Evolutionary conservation across 2,797 vertebrate genomes (phyloP).

Genomic region (Onychomys arenicola): DNA sequence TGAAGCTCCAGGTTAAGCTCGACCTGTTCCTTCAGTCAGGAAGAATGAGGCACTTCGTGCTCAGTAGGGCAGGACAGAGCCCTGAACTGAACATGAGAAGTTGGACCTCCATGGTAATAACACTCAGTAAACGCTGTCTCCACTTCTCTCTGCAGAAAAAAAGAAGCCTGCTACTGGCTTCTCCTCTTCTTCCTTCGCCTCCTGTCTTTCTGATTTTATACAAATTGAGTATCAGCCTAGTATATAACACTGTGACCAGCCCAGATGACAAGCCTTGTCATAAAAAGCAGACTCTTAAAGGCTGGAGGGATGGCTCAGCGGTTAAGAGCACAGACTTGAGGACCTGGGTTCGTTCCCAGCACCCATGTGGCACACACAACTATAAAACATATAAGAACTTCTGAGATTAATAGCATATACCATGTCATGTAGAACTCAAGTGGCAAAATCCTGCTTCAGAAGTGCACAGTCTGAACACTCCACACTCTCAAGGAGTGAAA

Average conservation of each 20-base stretch:
- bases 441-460: slow-evolving; percentile 24
- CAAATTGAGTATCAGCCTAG: neutral
- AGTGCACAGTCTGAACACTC: neutral
- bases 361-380: too few relatives aligned
- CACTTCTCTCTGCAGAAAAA: neutral
- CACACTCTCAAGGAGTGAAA: neutral
- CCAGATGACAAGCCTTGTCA: neutral
- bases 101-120: neutral
- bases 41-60: neutral
- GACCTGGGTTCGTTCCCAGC: neutral
- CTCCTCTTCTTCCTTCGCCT: neutral
- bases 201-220: neutral
- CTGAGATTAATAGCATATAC: neutral
- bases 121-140: neutral
- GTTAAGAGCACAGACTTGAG: neutral
- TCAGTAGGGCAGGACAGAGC: neutral
- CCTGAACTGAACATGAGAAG: neutral
- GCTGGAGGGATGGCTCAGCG: neutral
- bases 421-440: neutral
- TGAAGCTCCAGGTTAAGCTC: neutral
- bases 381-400: neutral
- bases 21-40: neutral
- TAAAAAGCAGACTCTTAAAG: neutral
- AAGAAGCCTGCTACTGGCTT: neutral
- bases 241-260: neutral